Evolutionary conservation across 2,797 vertebrate genomes (phyloP).

Genomic region (Clamator glandarius): DNA sequence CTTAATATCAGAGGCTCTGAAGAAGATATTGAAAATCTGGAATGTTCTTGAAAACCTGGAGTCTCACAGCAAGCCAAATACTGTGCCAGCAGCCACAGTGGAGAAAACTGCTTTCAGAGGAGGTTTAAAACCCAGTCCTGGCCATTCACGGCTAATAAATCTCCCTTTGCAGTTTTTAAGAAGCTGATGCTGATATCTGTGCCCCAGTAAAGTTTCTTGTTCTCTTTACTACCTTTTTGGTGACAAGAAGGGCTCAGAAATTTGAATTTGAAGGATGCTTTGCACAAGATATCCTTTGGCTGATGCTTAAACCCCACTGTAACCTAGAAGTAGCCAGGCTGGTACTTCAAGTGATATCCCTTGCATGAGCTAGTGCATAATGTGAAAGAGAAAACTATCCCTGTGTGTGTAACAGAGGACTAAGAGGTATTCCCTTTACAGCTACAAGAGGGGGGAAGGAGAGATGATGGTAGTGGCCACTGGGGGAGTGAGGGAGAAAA

Average conservation of each 20-base stretch:
- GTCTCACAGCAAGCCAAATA: background rate
- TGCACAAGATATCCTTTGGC: background rate
- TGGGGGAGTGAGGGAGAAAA: background rate
- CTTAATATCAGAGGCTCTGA: constrained; percentile 4
- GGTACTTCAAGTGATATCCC: background rate
- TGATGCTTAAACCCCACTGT: background rate
- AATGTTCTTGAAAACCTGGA: background rate
- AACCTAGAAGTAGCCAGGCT: background rate
- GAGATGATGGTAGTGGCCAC: background rate
- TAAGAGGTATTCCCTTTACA: background rate
- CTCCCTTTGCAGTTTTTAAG: background rate
- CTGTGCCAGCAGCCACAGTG: background rate
- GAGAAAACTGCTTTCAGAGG: background rate
- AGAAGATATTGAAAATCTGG: background rate
- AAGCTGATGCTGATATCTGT: background rate
- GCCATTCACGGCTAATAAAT: background rate
- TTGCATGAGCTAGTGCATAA: background rate
- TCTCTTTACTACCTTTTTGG: background rate
- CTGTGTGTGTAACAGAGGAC: background rate
- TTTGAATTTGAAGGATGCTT: background rate
- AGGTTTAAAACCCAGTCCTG: background rate
- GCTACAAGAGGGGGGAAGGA: background rate
- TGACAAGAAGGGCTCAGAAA: background rate
- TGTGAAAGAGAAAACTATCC: background rate
- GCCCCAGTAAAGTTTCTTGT: background rate